phyloP scores from a whole-genome alignment of 2,888 invertebrate species.

The Bellardia pandia region DNA sequence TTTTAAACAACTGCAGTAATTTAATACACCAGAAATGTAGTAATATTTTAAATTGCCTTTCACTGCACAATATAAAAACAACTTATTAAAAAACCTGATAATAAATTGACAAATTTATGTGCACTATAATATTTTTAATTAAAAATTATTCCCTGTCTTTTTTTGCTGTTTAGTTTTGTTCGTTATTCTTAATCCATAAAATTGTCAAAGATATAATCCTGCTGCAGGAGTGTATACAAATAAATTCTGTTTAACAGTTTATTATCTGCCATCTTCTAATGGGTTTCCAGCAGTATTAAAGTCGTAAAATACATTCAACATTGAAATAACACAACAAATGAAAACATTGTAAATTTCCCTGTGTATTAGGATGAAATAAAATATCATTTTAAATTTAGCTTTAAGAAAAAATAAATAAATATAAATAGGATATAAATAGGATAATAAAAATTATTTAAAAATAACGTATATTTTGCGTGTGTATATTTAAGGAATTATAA shows the following conservation, averaged over 20 bases:
- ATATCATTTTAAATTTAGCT: background rate
- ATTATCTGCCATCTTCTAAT: constrained; percentile 16
- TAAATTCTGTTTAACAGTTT: constrained; percentile 7
- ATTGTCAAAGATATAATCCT: constrained; percentile 38
- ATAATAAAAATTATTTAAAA: constrained; percentile 3
- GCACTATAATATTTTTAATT: constrained; percentile 8
- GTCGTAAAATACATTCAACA: background rate
- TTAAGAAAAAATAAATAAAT: constrained; percentile 8
- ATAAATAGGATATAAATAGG: no score
- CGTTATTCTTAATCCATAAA: background rate
- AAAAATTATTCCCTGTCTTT: background rate
- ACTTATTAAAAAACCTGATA: background rate
- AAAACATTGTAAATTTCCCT: background rate
- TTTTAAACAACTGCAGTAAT: background rate
- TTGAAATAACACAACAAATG: background rate
- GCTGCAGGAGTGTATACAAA: background rate
- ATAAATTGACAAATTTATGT: constrained; percentile 23
- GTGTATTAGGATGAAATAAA: background rate
- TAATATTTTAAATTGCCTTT: background rate
- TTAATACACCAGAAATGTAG: background rate
- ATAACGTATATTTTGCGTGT: background rate
- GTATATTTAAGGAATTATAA: background rate
- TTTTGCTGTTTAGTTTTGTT: no score
- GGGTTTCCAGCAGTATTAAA: background rate
- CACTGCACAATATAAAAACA: constrained; percentile 6